These are phyloP conservation scores for Meriones psammophilus DNA, from an alignment of 2,797 vertebrate genomes.

Conservation along the genomic window DNA sequence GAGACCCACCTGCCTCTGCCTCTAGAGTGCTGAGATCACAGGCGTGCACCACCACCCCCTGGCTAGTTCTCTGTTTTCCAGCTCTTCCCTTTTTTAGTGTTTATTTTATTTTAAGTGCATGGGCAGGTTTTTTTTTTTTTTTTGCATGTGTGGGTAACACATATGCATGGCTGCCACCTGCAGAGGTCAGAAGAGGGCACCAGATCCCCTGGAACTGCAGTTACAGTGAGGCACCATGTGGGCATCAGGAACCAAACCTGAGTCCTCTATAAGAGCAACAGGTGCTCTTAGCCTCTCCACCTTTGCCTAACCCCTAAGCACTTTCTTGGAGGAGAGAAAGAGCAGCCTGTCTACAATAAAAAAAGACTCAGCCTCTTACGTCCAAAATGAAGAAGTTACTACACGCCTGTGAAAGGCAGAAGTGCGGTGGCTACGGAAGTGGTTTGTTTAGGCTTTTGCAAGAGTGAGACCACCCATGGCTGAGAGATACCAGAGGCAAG, in stretches of 20 bases:
- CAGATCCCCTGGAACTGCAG: background rate
- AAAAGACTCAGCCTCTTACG: background rate
- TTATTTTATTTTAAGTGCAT: background rate
- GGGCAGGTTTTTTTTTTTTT: background rate
- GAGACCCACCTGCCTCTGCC: too few relatives aligned
- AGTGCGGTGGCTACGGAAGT: background rate
- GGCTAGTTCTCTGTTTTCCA: background rate
- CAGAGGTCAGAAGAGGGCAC: background rate
- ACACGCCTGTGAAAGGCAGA: background rate
- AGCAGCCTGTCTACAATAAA: background rate
- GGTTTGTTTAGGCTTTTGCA: background rate
- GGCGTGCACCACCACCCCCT: too few relatives aligned
- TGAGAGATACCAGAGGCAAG: background rate
- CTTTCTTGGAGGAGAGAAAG: background rate
- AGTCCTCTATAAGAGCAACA: background rate
- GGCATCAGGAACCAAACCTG: background rate
- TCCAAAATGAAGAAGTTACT: slow-evolving; percentile 45
- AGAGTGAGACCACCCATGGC: background rate
- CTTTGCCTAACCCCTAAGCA: background rate
- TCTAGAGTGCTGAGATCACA: too few relatives aligned
- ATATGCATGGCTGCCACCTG: background rate
- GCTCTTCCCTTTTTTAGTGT: background rate
- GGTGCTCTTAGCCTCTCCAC: too few relatives aligned
- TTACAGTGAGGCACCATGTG: background rate
- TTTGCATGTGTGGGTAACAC: background rate